Base-by-base conservation (phyloP, 2,888 invertebrate genomes). In the Galeopsomyia nigrocyanea region DNA sequence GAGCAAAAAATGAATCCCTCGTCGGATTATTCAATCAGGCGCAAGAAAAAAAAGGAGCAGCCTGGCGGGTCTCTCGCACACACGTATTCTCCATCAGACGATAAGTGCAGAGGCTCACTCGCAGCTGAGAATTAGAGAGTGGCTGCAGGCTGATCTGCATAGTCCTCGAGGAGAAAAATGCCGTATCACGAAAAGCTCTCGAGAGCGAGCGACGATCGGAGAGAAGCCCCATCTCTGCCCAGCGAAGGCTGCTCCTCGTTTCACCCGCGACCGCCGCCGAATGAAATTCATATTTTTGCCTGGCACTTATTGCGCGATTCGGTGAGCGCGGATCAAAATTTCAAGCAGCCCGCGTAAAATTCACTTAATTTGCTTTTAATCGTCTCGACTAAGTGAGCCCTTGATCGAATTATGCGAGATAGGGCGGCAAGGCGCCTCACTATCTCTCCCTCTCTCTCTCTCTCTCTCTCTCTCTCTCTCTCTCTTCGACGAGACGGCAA, bases 201-300 rank as follows among this genome's bases (percentile, higher is more conserved):
- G 7, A 3, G 39, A 39, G 39, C 10, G 5, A 39, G 39, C 1
- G 39, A 7, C 13, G 39, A 31, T 3, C 7, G 31, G 3, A 39
- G 39, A 39, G 39, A 39, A 39, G 39, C 39, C 7, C 39, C 16
- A 19, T 31, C 17, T 70, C 46, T 55, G n/a, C n/a, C 7, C 39
- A 39, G 10, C 7, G 39, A 31, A 31, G 31, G 31, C 3, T 71
- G 47, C 39, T 14, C 39, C 10, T 19, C n/a, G 5, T 26, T n/a
- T 60, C 26, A 7, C 6, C 13, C n/a, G n/a, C n/a, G 39, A 39
- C 9, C 31, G 46, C 31, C 31, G 51, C 51, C 26, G 46, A 53
- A 63, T 65, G 61, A 69, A 65, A 73, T 73, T 69, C 65, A 73
- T 73, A 65, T 73, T 69, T 73, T 65, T 68, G 68, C 3, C 46